phyloP scores from a whole-genome alignment of 1,140 invertebrate genomes.

The Bicyclus anynana region DNA sequence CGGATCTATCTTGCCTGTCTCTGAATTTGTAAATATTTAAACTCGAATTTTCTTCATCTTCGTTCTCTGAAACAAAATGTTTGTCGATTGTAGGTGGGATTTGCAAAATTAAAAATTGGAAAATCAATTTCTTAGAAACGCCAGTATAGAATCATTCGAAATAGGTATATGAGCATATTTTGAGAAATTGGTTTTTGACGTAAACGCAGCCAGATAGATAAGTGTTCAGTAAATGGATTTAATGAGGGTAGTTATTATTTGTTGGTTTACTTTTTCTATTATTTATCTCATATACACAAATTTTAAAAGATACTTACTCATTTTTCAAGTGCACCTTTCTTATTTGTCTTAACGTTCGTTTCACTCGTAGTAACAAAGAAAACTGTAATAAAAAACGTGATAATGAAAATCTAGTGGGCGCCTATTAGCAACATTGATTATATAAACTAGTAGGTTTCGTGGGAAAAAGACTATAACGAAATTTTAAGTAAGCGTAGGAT shows the following conservation, averaged over 20 bases:
- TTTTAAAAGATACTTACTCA: slow-evolving; percentile 22
- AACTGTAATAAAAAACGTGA: not conserved
- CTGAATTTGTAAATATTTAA: slow-evolving; percentile 56
- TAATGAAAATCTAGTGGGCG: slow-evolving; percentile 14
- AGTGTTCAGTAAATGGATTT: no score
- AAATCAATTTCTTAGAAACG: no score
- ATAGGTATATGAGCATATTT: no score
- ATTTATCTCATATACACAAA: no score
- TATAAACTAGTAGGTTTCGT: slow-evolving; percentile 34
- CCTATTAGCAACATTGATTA: slow-evolving; percentile 4
- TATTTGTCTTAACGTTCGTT: not conserved
- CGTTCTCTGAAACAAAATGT: slow-evolving; percentile 3
- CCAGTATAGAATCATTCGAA: no score
- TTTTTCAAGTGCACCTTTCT: slow-evolving; percentile 5
- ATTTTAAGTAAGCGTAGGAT: not conserved
- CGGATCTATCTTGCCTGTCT: slow-evolving; percentile 32
- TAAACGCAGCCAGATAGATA: no score
- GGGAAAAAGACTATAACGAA: slow-evolving; percentile 3
- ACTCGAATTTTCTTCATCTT: slow-evolving; percentile 27
- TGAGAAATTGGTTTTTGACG: no score
- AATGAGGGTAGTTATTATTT: no score
- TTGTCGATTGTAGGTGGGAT: no score
- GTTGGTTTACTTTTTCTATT: no score
- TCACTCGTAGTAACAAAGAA: not conserved
- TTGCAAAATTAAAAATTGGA: no score